phyloP scores from a whole-genome alignment of 2,888 invertebrate genomes.

The Conus canariensis region DNA sequence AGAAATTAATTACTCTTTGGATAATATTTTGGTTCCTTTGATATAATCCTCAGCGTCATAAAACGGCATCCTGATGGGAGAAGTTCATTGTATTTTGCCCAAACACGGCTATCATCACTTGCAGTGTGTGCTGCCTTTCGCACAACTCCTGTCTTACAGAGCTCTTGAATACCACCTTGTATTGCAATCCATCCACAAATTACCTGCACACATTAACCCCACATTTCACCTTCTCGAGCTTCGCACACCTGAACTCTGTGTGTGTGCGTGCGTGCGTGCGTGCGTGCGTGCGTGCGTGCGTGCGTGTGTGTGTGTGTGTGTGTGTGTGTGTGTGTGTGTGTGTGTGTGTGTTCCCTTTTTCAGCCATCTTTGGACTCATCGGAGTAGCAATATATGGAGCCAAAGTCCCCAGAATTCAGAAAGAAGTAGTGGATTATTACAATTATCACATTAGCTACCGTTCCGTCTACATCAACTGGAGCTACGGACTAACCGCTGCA shows the following conservation, averaged over 20 bases:
- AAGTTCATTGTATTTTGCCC: too few species aligned
- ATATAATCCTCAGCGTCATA: too few species aligned
- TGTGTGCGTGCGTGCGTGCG: not conserved
- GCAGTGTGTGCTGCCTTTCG: too few species aligned
- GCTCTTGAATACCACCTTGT: too few species aligned
- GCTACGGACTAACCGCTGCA: not conserved
- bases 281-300: not conserved
- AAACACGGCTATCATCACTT: too few species aligned
- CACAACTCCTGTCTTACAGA: too few species aligned
- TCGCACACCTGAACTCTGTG: not conserved
- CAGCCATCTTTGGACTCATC: not conserved
- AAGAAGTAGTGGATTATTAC: not conserved
- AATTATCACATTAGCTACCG: not conserved
- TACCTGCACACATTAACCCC: not conserved
- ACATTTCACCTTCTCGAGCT: not conserved
- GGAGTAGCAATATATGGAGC: not conserved
- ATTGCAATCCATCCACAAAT: too few species aligned
- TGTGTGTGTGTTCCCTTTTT: not conserved
- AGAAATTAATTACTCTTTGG: too few species aligned
- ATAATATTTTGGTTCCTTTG: too few species aligned
- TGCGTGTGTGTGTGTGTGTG: conserved; percentile 1
- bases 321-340: not conserved
- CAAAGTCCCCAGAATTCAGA: not conserved
- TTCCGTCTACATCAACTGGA: not conserved
- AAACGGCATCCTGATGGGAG: too few species aligned